These are phyloP conservation scores for Penaeus indicus DNA, from an alignment of 1,140 invertebrate species.

Conservation along the genomic window DNA sequence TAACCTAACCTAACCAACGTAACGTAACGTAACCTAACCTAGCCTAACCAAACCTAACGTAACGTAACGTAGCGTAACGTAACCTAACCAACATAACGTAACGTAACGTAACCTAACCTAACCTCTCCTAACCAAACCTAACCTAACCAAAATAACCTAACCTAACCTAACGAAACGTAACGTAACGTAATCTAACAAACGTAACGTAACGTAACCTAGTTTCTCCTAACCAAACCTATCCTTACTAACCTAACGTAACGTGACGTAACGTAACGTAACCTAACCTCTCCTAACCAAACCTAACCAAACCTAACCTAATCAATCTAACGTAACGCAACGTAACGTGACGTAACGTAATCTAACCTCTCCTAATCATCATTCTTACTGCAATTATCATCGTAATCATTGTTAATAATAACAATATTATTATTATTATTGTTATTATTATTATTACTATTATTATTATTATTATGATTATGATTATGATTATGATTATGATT, in stretches of 20 bases:
- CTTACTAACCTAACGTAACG: constrained; percentile 17
- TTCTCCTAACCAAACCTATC: too few relatives aligned
- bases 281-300: background rate
- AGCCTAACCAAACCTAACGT: constrained; percentile 38
- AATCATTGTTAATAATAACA: too few relatives aligned
- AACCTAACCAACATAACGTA: background rate
- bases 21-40: constrained; percentile 14
- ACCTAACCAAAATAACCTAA: constrained; percentile 3
- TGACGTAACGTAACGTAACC: constrained; percentile 42
- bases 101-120: too few relatives aligned
- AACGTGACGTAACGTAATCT: constrained; percentile 40
- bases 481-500: too few relatives aligned
- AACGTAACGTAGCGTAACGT: background rate
- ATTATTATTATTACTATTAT: too few relatives aligned
- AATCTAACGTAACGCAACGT: constrained; percentile 29
- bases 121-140: too few relatives aligned
- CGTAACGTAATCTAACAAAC: too few relatives aligned
- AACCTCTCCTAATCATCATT: constrained; percentile 6
- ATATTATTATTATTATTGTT: too few relatives aligned
- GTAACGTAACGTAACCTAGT: too few relatives aligned
- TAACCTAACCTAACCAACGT: background rate
- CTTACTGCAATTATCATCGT: too few relatives aligned
- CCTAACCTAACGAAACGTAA: constrained; percentile 42
- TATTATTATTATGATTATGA: too few relatives aligned
- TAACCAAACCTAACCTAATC: constrained; percentile 4